These are phyloP conservation scores for Cynaeus angustus DNA, from an alignment of 2,888 invertebrate species.

Conservation along the genomic window DNA sequence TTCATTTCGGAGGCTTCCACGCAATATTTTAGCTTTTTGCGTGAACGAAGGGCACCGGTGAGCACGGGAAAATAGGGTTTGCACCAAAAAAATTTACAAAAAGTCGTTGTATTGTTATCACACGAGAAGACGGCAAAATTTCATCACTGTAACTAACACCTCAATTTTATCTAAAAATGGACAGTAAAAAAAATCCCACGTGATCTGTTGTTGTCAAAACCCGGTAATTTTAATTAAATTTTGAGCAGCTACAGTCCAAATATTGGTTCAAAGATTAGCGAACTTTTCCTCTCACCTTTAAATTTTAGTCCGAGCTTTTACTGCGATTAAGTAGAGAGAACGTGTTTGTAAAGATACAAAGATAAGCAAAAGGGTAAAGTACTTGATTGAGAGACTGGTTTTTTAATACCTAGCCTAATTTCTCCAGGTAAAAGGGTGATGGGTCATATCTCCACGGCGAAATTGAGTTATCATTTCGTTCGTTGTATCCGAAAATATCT, in stretches of 20 bases:
- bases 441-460: too few relatives aligned
- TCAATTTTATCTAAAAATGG: too few relatives aligned
- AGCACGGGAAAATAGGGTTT: too few relatives aligned
- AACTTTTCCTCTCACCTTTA: not conserved
- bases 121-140: too few relatives aligned
- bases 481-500: slow-evolving; percentile 28
- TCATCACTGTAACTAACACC: too few relatives aligned
- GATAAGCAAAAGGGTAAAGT: slow-evolving; percentile 23
- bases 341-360: slow-evolving; percentile 14
- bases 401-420: slow-evolving; percentile 24
- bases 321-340: not conserved
- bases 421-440: slow-evolving; percentile 12
- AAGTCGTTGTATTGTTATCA: too few relatives aligned
- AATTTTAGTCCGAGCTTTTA: slow-evolving; percentile 18
- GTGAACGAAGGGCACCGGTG: not conserved
- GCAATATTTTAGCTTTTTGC: slow-evolving; percentile 34
- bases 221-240: not conserved
- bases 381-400: slow-evolving; percentile 20
- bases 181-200: too few relatives aligned
- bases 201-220: too few relatives aligned
- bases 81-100: not conserved
- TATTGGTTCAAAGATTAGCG: slow-evolving; percentile 3
- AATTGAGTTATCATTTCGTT: slow-evolving; percentile 23
- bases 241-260: not conserved
- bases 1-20: slow-evolving; percentile 41